These are phyloP conservation scores for Synergus umbraculus DNA, from an alignment of 2,888 invertebrate genomes.

Conservation along the genomic window DNA sequence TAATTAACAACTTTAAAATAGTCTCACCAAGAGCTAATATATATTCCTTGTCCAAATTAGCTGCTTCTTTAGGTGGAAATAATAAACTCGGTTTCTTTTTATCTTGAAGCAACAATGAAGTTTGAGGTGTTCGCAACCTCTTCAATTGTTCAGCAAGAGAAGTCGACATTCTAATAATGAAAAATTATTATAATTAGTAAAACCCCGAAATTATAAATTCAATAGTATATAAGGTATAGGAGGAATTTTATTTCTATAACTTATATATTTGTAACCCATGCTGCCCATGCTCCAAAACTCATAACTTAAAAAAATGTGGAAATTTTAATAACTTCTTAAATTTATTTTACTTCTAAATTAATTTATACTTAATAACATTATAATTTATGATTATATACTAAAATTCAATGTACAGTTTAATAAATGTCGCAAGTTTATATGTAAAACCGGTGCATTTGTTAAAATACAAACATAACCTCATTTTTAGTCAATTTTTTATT, in stretches of 20 bases:
- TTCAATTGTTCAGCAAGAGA: slow-evolving; percentile 89
- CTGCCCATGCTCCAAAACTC: no score
- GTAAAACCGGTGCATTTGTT: neutral
- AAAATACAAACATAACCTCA: neutral
- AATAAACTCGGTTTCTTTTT: slow-evolving; percentile 89
- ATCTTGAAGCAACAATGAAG: slow-evolving; percentile 82
- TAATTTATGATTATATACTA: neutral
- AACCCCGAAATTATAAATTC: neutral
- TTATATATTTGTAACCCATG: neutral
- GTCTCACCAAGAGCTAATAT: slow-evolving; percentile 89
- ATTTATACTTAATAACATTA: neutral
- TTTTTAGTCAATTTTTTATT: neutral
- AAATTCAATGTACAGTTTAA: neutral
- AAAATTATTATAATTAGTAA: neutral
- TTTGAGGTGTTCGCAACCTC: slow-evolving; percentile 87
- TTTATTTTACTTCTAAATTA: no score
- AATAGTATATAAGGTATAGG: neutral
- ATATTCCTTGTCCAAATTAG: slow-evolving; percentile 89
- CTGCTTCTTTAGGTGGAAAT: slow-evolving; percentile 94
- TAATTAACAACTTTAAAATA: slow-evolving; percentile 34
- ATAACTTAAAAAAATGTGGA: neutral
- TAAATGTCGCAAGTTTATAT: neutral
- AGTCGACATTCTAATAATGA: slow-evolving; percentile 79
- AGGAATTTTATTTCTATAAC: neutral
- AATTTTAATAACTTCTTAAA: neutral